Evolutionary conservation across 2,888 invertebrate species (phyloP).

Genomic region (Hypselothyrea guttata): DNA sequence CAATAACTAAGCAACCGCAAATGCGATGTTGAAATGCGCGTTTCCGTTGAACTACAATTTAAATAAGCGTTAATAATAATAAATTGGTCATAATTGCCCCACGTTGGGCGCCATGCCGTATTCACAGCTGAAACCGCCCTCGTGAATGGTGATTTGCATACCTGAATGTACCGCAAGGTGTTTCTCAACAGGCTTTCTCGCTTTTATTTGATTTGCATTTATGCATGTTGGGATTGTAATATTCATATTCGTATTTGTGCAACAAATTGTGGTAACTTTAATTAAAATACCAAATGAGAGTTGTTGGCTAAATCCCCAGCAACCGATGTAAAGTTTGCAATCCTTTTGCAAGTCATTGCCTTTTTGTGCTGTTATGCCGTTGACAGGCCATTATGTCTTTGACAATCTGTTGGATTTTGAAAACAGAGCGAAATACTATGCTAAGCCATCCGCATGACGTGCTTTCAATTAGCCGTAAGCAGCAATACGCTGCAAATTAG

Average conservation of each 20-base stretch:
- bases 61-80: too few relatives aligned
- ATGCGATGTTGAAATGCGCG: too few relatives aligned
- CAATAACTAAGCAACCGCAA: not conserved
- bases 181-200: not conserved
- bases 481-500: slow-evolving; percentile 27
- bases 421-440: slow-evolving; percentile 14
- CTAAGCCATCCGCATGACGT: slow-evolving; percentile 5
- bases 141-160: slow-evolving; percentile 18
- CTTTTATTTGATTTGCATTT: slow-evolving; percentile 22
- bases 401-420: slow-evolving; percentile 13
- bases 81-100: too few relatives aligned
- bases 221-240: slow-evolving; percentile 32
- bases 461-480: slow-evolving; percentile 39
- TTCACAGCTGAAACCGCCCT: slow-evolving; percentile 4
- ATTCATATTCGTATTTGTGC: slow-evolving; percentile 36
- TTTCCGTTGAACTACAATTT: too few relatives aligned
- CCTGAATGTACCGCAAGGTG: not conserved
- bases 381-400: slow-evolving; percentile 49
- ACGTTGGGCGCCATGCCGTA: slow-evolving; percentile 10
- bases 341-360: slow-evolving; percentile 21
- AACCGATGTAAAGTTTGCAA: slow-evolving; percentile 29
- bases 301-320: not conserved
- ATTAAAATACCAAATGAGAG: slow-evolving; percentile 44
- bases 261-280: slow-evolving; percentile 53
- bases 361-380: slow-evolving; percentile 32